Evolutionary conservation across 2,888 invertebrate genomes (phyloP), one percentile per base, ranked within the genome.

Genomic region (Harpagoxenus sublaevis): DNA sequence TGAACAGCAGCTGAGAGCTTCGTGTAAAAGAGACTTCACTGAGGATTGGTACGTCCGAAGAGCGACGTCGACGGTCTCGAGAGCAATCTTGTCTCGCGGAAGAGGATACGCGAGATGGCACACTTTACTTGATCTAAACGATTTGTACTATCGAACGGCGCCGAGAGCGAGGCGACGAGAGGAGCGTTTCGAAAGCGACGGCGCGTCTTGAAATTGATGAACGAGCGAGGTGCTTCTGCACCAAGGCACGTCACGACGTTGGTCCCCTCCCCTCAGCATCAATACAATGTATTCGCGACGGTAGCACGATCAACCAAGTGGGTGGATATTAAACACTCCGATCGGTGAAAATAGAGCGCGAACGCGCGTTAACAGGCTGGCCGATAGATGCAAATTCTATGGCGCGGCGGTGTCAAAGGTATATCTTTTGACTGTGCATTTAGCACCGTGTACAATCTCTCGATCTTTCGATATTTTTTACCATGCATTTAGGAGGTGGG

Each of bases 271-370:
- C 28, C 28, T n/a, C 31, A 31, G 78, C 18, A 28, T 66, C 31
- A 60, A 55, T 55, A 45, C 63, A 45, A 18, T 31, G 53, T 42
- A 51, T 74, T 82, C 63, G 23, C 31, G 82, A 31, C 18, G 48
- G 18, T 68, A 15, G 45, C 12, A 63, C 62, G 55, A 51, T 63
- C 73, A 51, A 65, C 57, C 39, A 70, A 74, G 77, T 74, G 62
- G 55, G 35, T 73, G 66, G 51, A 35, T 73, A 84, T 79, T 75
- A 85, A 85, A 82, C 63, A 70, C 79, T 79, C 63, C 57, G 75
- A 77, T 70, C 84, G 75, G 86, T 82, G 82, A 82, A 87, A 87
- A 87, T 86, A 84, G 73, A 86, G 82, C 84, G 74, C 18, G 39
- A 39, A 12, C 71, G 39, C 53, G 39, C 71, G 39, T 39, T n/a